Conservation (phyloP, 1,140 invertebrate species). For the Arion vulgaris region DNA sequence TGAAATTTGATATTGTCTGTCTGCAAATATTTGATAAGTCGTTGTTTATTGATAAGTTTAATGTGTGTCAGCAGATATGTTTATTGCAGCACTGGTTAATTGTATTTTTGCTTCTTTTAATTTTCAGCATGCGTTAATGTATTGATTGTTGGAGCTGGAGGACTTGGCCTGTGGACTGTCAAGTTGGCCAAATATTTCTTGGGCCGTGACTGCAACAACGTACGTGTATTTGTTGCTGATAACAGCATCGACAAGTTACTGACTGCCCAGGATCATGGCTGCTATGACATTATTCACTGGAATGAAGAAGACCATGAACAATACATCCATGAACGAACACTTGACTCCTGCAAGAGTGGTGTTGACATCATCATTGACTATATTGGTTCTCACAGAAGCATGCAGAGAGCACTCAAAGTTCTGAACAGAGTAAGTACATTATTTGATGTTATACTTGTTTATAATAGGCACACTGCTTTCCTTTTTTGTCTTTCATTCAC, state of each 20-base stretch:
- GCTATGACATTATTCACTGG: conserved; percentile 74
- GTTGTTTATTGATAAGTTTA: too few species aligned
- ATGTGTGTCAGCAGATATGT: too few species aligned
- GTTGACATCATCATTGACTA: conserved; percentile 93
- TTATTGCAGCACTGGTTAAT: neutral
- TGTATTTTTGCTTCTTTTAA: neutral
- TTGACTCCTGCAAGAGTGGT: conserved; percentile 86
- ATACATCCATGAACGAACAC: conserved; percentile 88
- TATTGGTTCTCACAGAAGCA: conserved; percentile 88
- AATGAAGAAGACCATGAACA: conserved; percentile 80
- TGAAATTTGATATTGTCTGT: too few species aligned
- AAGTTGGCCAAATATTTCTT: conserved; percentile 82
- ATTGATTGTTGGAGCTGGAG: conserved; percentile 92
- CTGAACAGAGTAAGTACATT: conserved; percentile 79
- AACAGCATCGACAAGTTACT: conserved; percentile 71
- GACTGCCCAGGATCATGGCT: conserved; percentile 73
- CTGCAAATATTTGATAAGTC: too few species aligned
- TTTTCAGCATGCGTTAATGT: conserved; percentile 83
- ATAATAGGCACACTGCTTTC: too few species aligned
- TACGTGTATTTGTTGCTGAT: conserved; percentile 68
- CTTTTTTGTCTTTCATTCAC: too few species aligned
- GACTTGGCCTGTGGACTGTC: conserved; percentile 91
- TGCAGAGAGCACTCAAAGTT: conserved; percentile 88
- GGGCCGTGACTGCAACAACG: conserved; percentile 50
- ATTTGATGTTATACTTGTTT: too few species aligned